Evolutionary conservation across 2,888 invertebrate species (phyloP).

Genomic region (Heliconius cydno): DNA sequence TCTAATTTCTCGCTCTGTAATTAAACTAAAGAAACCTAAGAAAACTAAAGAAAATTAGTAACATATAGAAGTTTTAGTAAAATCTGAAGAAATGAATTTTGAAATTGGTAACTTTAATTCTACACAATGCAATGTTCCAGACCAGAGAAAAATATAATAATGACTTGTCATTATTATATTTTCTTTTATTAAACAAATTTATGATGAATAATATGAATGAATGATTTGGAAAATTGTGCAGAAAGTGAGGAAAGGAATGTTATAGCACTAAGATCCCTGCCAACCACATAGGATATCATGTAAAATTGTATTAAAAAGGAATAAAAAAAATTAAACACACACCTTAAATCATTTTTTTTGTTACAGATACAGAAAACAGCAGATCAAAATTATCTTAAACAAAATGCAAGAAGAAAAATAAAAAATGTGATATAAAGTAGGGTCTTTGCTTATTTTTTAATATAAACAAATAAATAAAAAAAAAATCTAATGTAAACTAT

Average conservation of each 20-base stretch:
- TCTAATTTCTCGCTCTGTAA: too few species aligned
- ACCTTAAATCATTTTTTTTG: slow-evolving; percentile 28
- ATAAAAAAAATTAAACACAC: neutral
- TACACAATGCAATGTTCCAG: neutral
- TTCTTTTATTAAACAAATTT: neutral
- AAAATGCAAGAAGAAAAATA: neutral
- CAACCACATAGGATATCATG: neutral
- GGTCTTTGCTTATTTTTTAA: neutral
- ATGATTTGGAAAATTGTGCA: neutral
- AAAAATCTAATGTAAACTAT: slow-evolving; percentile 30
- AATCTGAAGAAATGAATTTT: neutral
- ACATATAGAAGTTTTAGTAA: neutral
- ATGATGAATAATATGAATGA: too few species aligned
- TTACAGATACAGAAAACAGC: slow-evolving; percentile 32
- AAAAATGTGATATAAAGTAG: slow-evolving; percentile 22
- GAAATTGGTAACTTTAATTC: neutral
- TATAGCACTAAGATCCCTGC: neutral
- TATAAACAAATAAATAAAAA: slow-evolving; percentile 1
- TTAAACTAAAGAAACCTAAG: neutral
- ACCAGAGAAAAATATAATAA: too few species aligned
- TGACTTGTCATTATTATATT: neutral
- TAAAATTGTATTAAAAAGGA: neutral
- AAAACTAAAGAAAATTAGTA: too few species aligned
- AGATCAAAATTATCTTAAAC: neutral
- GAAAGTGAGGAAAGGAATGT: too few species aligned